phyloP scores from a whole-genome alignment of 1,140 invertebrate species.

The Zaprionus inermis region DNA sequence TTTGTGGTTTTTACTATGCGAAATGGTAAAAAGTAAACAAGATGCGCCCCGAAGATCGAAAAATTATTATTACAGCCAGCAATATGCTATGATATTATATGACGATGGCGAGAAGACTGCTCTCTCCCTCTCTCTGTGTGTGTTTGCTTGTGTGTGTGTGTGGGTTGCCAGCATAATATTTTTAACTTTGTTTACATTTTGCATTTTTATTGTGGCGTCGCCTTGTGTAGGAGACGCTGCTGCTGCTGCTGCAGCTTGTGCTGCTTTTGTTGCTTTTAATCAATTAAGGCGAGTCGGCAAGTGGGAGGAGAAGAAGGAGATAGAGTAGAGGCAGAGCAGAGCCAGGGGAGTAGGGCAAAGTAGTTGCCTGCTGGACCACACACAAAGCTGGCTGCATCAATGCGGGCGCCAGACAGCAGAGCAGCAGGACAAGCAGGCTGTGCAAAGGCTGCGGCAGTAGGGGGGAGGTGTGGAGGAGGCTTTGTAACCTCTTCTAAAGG shows the following conservation, averaged over 20 bases:
- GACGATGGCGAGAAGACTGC: conserved; percentile 31
- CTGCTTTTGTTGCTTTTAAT: conserved; percentile 75
- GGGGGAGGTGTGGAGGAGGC: not conserved
- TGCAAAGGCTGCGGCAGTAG: no score
- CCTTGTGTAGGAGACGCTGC: not conserved
- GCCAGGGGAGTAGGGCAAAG: conserved; percentile 1
- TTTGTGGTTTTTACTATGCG: conserved; percentile 63
- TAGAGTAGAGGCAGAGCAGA: conserved; percentile 8
- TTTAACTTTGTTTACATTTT: conserved; percentile 81
- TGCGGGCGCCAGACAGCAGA: conserved; percentile 53
- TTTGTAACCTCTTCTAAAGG: not conserved
- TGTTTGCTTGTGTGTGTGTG: conserved; percentile 26
- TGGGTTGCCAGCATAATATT: conserved; percentile 69
- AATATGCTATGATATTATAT: conserved; percentile 36
- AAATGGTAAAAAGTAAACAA: conserved; percentile 73
- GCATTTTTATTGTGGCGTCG: conserved; percentile 80
- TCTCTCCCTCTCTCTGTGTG: conserved; percentile 8
- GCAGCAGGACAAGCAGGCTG: not conserved
- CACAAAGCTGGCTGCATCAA: conserved; percentile 42
- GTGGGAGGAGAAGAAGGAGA: not conserved
- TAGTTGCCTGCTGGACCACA: conserved; percentile 58
- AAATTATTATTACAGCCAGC: conserved; percentile 65
- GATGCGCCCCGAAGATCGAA: conserved; percentile 52
- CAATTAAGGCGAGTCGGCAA: conserved; percentile 64
- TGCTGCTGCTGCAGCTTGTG: conserved; percentile 32